These are phyloP conservation scores for Chionomys nivalis DNA, from an alignment of 2,113 vertebrate species.

Conservation along the genomic window DNA sequence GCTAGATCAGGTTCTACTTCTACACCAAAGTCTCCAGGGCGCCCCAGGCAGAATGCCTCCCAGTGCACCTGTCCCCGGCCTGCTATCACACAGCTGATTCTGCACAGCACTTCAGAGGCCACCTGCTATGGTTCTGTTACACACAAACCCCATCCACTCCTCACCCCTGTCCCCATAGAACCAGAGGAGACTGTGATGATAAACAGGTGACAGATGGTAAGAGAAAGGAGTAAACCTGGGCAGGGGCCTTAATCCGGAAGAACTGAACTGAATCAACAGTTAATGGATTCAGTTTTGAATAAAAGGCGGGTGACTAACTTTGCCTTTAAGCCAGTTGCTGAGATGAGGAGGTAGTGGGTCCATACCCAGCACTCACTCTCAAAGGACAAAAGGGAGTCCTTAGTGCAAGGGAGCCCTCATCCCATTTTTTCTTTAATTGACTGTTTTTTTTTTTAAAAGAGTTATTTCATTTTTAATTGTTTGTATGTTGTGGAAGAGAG, in stretches of 20 bases:
- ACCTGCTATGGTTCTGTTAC: not conserved
- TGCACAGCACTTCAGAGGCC: conserved; percentile 29
- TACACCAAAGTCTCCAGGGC: not conserved
- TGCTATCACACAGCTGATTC: not conserved
- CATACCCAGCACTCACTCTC: not conserved
- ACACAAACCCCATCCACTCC: not conserved
- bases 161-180: not conserved
- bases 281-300: conserved; percentile 18
- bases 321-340: not conserved
- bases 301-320: not conserved
- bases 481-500: not conserved
- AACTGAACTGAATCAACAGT: conserved; percentile 31
- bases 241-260: not conserved
- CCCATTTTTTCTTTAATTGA: not conserved
- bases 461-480: not conserved
- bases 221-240: not conserved
- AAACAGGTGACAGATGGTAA: conserved; percentile 28
- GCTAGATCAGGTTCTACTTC: not conserved
- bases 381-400: not conserved
- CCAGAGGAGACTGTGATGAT: not conserved
- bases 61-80: not conserved
- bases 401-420: not conserved
- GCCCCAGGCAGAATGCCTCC: not conserved
- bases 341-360: not conserved
- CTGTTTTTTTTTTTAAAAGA: not conserved